Evolutionary conservation across 2,797 vertebrate genomes (phyloP).

Genomic region (Chrosomus eos): DNA sequence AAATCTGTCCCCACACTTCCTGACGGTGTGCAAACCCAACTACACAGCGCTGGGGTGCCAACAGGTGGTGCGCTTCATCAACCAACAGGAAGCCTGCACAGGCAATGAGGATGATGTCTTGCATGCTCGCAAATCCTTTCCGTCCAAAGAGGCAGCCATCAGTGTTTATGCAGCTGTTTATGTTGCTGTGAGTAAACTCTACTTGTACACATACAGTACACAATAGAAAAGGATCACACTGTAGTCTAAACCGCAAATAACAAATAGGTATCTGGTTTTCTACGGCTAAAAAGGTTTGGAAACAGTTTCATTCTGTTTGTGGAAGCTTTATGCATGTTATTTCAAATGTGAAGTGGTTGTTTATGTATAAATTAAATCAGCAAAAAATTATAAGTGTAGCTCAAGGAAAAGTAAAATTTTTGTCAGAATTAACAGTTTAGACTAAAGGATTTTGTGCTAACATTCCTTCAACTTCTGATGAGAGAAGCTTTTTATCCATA

Average conservation of each 20-base stretch:
- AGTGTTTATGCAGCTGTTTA: slow-evolving; percentile 90
- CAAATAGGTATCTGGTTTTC: not conserved
- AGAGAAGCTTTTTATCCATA: slow-evolving; percentile 4
- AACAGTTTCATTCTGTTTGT: not conserved
- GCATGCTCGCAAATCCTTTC: slow-evolving; percentile 91
- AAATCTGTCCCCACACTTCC: slow-evolving; percentile 86
- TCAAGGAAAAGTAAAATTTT: not conserved
- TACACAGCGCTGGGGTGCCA: slow-evolving; percentile 90
- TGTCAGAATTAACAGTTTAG: not conserved
- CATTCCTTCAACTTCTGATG: not conserved
- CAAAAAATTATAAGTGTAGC: too few relatives aligned
- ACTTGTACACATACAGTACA: not conserved
- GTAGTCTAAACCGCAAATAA: too few relatives aligned
- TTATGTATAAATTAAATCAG: not conserved
- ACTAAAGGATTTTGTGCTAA: slow-evolving; percentile 4
- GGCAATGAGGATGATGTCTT: slow-evolving; percentile 86
- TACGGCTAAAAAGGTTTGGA: not conserved
- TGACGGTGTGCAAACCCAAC: slow-evolving; percentile 91
- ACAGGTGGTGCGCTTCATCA: slow-evolving; percentile 84
- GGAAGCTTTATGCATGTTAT: not conserved
- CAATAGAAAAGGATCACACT: not conserved
- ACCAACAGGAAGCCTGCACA: slow-evolving; percentile 85
- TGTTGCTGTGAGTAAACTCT: slow-evolving; percentile 85
- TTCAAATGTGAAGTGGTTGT: not conserved
- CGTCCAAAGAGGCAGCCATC: slow-evolving; percentile 93